Conservation (phyloP, 2,113 vertebrate genomes). For the Zingel zingel region DNA sequence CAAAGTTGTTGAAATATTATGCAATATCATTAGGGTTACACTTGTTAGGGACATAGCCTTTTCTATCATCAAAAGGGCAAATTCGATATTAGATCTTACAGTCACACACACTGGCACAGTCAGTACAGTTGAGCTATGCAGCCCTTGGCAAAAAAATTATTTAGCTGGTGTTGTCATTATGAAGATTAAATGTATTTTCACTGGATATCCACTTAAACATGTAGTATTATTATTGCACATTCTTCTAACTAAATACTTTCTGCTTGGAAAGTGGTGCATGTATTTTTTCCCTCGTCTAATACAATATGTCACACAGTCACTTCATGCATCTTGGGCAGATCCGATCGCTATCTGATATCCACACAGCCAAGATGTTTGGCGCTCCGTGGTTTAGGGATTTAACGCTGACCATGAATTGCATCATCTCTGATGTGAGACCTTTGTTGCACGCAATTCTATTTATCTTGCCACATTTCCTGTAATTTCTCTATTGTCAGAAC, state of each 20-base stretch:
- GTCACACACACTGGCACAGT: not conserved
- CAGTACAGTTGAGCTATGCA: not conserved
- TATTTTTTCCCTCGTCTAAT: not conserved
- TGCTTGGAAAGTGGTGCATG: not conserved
- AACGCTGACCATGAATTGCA: not conserved
- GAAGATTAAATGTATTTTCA: not conserved
- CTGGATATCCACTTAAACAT: not conserved
- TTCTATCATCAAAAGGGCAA: conserved; percentile 17
- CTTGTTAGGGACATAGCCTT: not conserved
- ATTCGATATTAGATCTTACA: not conserved
- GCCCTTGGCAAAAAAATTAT: not conserved
- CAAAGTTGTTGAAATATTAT: conserved; percentile 3
- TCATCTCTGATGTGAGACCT: not conserved
- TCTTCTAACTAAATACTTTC: not conserved
- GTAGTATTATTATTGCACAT: not conserved
- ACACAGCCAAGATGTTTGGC: not conserved
- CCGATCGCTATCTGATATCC: not conserved
- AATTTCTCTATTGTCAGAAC: not conserved
- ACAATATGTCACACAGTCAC: not conserved
- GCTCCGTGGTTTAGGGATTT: not conserved
- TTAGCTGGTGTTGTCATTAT: not conserved
- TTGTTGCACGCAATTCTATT: not conserved
- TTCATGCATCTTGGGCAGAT: no score
- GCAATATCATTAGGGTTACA: conserved; percentile 2
- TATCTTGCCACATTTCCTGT: not conserved